Evolutionary conservation across 2,113 vertebrate species (phyloP).

Genomic region (Calyptommatus sinebrachiatus): DNA sequence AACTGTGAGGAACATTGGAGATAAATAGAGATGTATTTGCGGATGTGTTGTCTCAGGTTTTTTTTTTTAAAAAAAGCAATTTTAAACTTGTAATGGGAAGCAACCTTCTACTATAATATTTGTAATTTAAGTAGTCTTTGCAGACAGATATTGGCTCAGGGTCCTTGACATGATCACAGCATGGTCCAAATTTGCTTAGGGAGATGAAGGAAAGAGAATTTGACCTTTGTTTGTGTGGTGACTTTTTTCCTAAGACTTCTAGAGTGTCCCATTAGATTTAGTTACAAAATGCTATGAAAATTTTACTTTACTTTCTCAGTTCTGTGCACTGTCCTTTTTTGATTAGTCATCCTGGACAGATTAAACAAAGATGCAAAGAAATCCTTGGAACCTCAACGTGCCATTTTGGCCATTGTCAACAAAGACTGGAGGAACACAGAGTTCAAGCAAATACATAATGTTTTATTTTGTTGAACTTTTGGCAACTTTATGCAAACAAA

Average conservation of each 20-base stretch:
- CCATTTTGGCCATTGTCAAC: constrained; percentile 36
- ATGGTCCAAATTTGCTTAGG: background rate
- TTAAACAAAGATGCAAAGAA: constrained; percentile 25
- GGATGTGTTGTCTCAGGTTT: too few species aligned
- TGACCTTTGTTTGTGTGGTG: background rate
- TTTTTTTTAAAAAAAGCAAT: too few species aligned
- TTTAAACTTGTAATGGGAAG: too few species aligned
- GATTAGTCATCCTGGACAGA: constrained; percentile 30
- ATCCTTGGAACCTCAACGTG: constrained; percentile 38
- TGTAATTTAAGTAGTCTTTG: background rate
- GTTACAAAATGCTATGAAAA: background rate
- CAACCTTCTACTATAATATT: background rate
- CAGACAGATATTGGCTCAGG: background rate
- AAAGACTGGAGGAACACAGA: constrained; percentile 60
- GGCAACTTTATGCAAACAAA: constrained; percentile 44
- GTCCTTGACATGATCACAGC: background rate
- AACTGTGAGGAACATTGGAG: too few species aligned
- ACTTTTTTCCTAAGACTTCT: background rate
- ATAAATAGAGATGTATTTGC: too few species aligned
- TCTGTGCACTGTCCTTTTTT: constrained; percentile 24
- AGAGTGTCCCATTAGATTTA: constrained; percentile 13
- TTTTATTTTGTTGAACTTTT: constrained; percentile 53
- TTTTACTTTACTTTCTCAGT: constrained; percentile 18
- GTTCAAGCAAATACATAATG: constrained; percentile 65
- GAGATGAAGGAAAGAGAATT: background rate